Percentiles rank a stretch among this genome's conserved stretches.
These are phyloP conservation scores for Centropus bengalensis DNA, from an alignment of 2,113 vertebrate species.

Conservation along the genomic window DNA sequence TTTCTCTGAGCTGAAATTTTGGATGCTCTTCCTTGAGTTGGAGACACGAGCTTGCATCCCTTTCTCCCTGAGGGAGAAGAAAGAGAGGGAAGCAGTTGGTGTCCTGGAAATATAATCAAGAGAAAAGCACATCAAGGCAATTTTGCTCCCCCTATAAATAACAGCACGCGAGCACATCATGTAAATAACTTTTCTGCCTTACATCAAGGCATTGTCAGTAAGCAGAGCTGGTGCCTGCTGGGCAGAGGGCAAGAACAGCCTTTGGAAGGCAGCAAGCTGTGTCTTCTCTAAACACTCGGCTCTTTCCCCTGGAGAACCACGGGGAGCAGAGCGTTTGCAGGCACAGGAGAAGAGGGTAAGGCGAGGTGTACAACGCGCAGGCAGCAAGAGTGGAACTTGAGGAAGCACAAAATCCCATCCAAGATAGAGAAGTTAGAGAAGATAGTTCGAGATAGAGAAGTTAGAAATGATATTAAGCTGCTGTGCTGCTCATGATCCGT, in stretches of 20 bases:
- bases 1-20: not conserved
- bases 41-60: not conserved
- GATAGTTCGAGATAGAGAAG: not conserved
- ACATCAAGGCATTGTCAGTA: constrained; percentile 13
- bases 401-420: not conserved
- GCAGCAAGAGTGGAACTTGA: not conserved
- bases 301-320: not conserved
- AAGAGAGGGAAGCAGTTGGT: constrained; percentile 20
- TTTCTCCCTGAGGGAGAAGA: not conserved
- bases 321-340: not conserved
- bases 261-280: not conserved
- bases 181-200: constrained; percentile 28
- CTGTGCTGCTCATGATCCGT: not conserved
- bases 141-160: constrained; percentile 25
- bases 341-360: not conserved
- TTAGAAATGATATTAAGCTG: not conserved
- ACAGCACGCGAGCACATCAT: not conserved
- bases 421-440: not conserved
- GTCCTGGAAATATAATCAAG: constrained; percentile 19
- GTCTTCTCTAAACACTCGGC: not conserved
- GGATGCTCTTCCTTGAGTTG: not conserved
- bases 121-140: not conserved
- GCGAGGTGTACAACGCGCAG: not conserved
- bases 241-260: not conserved
- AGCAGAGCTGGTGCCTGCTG: constrained; percentile 17